Base-by-base conservation (phyloP, 2,888 invertebrate species). In the Drosophila quasianomalipes region DNA sequence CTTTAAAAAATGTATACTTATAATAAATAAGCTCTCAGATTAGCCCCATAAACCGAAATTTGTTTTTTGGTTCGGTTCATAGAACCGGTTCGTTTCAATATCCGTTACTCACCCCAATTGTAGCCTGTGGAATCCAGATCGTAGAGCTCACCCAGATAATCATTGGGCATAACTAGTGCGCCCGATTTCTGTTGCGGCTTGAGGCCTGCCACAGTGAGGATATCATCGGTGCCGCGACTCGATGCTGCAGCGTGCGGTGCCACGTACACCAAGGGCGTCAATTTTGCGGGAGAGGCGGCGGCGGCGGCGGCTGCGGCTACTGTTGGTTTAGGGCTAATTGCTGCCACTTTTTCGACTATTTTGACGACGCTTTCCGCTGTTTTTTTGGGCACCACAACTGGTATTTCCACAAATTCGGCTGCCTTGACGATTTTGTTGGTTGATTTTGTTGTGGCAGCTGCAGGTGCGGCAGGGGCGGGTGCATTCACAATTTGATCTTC, bases 81-180 rank as follows among this genome's bases (percentile, higher is more conserved):
- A 10, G 52, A 31, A n/a, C n/a, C 22, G 16, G 22, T 33, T 33
- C 22, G 19, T 0, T 22, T 16, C 6, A 16, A 16, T 31, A 16
- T 10, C 5, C 0, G 22, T 26, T 54, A 92, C 92, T 92, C 81
- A 92, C 92, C 82, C 93, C 93, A 92, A 79, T 92, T 89, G 72
- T 92, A 92, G 59, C 91, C 92, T 60, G 83, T 89, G 68, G 44
- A 44, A 68, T 92, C 91, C 64, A 90, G 76, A 76, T 92, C 92
- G 74, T 82, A 89, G 28, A 92, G 83, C 77, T 92, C 92, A n/a
- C 91, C 92, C 76, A 92, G 60, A 63, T 92, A 92, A 30, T 91
- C 92, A 44, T 80, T 81, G 31, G 82, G 81, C 79, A 90, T 83
- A n/a, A 88, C 69, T 31, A 92, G 70, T 14, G 91, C 92, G 4